A percentile compares a stretch with the other conserved stretches of the same genome.
Conservation (phyloP, 2,113 vertebrate genomes). For the Haplochromis vanheusdeni region DNA sequence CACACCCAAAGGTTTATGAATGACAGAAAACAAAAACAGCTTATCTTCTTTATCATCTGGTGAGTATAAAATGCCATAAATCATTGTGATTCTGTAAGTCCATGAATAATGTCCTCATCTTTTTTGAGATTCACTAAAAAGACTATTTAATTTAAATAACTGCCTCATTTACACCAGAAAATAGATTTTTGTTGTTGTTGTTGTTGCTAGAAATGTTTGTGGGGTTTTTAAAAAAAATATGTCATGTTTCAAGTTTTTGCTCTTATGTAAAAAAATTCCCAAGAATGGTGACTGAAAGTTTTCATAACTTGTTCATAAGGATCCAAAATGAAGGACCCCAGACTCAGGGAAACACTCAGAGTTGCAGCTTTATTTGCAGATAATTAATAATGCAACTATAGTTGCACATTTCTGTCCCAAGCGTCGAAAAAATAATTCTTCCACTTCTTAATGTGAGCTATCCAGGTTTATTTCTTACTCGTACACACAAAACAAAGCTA, state of each 20-base stretch:
- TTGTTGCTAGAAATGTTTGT: not conserved
- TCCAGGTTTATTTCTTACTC: not conserved
- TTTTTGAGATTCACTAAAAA: not conserved
- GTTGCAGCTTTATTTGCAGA: not conserved
- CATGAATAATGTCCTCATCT: not conserved
- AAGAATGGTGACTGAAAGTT: not conserved
- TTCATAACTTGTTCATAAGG: not conserved
- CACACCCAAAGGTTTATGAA: not conserved
- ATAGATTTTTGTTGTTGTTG: not conserved
- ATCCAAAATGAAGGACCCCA: not conserved
- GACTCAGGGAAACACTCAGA: not conserved
- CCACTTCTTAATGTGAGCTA: not conserved
- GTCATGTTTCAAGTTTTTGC: not conserved
- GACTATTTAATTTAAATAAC: not conserved
- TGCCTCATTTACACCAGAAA: not conserved
- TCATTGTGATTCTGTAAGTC: not conserved
- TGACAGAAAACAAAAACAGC: not conserved
- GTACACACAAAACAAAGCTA: not conserved
- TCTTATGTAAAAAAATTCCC: not conserved
- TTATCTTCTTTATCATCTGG: fast-evolving
- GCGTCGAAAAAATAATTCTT: not conserved
- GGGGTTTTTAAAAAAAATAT: fast-evolving
- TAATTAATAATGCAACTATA: not conserved
- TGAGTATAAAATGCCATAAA: not conserved
- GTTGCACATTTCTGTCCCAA: not conserved